These are phyloP conservation scores for Papilio helenus DNA, from an alignment of 1,140 invertebrate species.

Conservation along the genomic window DNA sequence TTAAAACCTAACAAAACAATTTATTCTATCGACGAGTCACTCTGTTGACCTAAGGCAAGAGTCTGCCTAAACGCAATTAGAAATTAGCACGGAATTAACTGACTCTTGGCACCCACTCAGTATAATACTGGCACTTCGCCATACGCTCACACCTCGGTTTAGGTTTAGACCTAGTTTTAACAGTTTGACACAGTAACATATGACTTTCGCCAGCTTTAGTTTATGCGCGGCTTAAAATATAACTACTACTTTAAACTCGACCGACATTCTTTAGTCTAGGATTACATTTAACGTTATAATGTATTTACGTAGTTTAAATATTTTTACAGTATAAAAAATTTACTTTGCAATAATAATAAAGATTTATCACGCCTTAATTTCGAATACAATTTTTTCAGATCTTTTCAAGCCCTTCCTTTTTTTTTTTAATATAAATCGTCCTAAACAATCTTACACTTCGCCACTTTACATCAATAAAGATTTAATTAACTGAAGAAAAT, in stretches of 20 bases:
- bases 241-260: neutral
- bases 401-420: too few species aligned
- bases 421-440: too few species aligned
- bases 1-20: neutral
- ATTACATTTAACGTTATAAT: neutral
- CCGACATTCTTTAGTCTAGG: neutral
- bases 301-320: neutral
- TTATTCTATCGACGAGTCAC: constrained; percentile 12
- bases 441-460: too few species aligned
- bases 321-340: neutral
- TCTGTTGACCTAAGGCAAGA: constrained; percentile 41
- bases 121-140: constrained; percentile 64
- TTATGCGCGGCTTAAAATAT: constrained; percentile 12
- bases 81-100: constrained; percentile 70
- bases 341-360: too few species aligned
- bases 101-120: constrained; percentile 66
- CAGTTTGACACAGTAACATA: constrained; percentile 34
- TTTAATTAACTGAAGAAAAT: too few species aligned
- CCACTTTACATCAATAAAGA: too few species aligned
- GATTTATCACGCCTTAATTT: too few species aligned
- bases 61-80: constrained; percentile 52
- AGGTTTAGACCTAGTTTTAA: constrained; percentile 65
- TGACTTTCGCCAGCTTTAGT: constrained; percentile 24
- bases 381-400: too few species aligned
- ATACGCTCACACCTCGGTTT: constrained; percentile 63